Percentiles rank a stretch among this genome's conserved stretches.
Evolutionary conservation across 2,797 vertebrate genomes (phyloP).

Genomic region (Tragopan temminckii): DNA sequence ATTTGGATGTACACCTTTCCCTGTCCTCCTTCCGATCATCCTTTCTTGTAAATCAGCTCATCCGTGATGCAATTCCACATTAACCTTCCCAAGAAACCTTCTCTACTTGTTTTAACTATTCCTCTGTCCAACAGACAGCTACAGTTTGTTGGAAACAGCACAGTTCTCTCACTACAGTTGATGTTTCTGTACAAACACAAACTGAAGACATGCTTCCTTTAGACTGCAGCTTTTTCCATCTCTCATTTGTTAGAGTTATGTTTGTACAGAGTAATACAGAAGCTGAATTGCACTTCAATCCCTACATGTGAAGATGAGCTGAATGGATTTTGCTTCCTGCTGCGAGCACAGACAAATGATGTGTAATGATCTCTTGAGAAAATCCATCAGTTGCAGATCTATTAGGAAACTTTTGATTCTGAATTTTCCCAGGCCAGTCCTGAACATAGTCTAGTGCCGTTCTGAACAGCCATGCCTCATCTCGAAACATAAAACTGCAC

Average conservation of each 20-base stretch:
- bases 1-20: neutral
- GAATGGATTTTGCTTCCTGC: neutral
- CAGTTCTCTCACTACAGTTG: neutral
- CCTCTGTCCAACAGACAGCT: neutral
- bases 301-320: fast-evolving
- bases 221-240: neutral
- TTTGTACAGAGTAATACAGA: neutral
- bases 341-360: neutral
- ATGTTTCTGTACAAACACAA: neutral
- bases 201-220: fast-evolving
- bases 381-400: neutral
- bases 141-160: neutral
- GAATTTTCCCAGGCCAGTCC: neutral
- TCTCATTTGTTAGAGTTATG: neutral
- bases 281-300: neutral
- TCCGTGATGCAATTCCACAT: neutral
- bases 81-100: neutral
- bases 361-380: neutral
- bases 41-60: neutral
- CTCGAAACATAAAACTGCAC: neutral
- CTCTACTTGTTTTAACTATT: neutral
- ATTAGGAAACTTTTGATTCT: neutral
- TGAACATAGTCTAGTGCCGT: neutral
- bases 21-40: neutral
- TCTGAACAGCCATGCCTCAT: fast-evolving